phyloP scores from a whole-genome alignment of 2,888 invertebrate species.

The Biston betularia region DNA sequence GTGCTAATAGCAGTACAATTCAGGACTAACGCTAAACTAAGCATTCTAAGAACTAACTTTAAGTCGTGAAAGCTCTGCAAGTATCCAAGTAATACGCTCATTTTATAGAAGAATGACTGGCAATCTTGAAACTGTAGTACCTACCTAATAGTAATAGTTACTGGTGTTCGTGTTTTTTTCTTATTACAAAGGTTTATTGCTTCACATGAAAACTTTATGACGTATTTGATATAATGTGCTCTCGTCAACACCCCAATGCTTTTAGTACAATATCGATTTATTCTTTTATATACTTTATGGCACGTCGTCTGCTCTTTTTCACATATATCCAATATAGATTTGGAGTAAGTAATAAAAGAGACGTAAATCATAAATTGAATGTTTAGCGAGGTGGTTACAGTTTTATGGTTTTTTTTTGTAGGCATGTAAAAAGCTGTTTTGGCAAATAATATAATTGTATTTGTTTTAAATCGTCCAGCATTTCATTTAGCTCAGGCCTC shows the following conservation, averaged over 20 bases:
- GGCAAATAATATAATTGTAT: too few relatives aligned
- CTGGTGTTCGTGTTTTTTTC: constrained; percentile 22
- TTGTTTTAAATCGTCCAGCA: too few relatives aligned
- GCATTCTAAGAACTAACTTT: constrained; percentile 15
- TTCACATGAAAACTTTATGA: constrained; percentile 48
- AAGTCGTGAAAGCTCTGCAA: constrained; percentile 19
- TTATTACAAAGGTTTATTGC: constrained; percentile 33
- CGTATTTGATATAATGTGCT: constrained; percentile 47
- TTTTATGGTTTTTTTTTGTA: neutral
- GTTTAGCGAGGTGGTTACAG: constrained; percentile 11
- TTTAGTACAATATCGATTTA: constrained; percentile 59
- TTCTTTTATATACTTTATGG: constrained; percentile 25
- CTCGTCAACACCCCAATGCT: constrained; percentile 53
- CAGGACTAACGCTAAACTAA: constrained; percentile 14
- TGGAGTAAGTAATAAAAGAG: constrained; percentile 22
- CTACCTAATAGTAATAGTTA: constrained; percentile 5
- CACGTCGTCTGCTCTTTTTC: constrained; percentile 24
- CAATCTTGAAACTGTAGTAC: constrained; percentile 19
- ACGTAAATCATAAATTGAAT: constrained; percentile 24
- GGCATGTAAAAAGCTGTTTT: too few relatives aligned
- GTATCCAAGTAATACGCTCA: constrained; percentile 21
- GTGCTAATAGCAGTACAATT: constrained; percentile 19
- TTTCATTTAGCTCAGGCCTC: too few relatives aligned
- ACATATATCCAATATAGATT: constrained; percentile 35
- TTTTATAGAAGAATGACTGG: constrained; percentile 27